These are phyloP conservation scores for Phataginus tricuspis DNA, from an alignment of 2,797 vertebrate species.

Conservation along the genomic window DNA sequence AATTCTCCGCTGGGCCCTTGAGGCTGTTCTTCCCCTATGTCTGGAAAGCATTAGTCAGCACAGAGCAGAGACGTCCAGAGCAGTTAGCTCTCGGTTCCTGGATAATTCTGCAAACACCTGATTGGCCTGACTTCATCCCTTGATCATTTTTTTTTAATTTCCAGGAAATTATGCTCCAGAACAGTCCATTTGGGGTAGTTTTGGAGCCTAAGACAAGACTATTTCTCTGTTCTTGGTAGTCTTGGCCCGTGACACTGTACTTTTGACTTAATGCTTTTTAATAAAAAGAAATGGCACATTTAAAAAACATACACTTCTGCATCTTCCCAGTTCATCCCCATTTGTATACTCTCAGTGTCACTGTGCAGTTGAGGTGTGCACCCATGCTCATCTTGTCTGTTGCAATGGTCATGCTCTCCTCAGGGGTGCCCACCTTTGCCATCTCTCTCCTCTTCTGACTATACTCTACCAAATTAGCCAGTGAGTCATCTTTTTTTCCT, in stretches of 20 bases:
- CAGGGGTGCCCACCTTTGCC: rapidly evolving
- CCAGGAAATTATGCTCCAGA: background rate
- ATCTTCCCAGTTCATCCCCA: background rate
- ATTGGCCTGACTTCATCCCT: background rate
- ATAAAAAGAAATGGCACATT: background rate
- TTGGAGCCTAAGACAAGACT: background rate
- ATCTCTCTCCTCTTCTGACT: background rate
- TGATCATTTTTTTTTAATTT: background rate
- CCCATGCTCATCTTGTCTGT: background rate
- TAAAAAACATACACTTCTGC: background rate
- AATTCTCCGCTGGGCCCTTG: background rate
- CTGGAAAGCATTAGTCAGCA: background rate
- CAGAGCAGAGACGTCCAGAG: background rate
- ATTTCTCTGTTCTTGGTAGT: background rate
- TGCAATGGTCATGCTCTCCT: background rate
- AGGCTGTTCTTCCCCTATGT: background rate
- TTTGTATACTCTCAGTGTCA: background rate
- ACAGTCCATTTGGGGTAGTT: background rate
- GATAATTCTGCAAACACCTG: background rate
- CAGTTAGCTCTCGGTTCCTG: rapidly evolving
- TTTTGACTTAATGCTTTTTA: background rate
- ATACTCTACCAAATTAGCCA: background rate
- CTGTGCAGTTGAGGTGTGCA: too few relatives aligned
- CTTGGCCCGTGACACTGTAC: background rate
- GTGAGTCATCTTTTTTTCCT: background rate